Conservation (phyloP, 2,888 invertebrate species). For the Stenchaetothrips biformis region DNA sequence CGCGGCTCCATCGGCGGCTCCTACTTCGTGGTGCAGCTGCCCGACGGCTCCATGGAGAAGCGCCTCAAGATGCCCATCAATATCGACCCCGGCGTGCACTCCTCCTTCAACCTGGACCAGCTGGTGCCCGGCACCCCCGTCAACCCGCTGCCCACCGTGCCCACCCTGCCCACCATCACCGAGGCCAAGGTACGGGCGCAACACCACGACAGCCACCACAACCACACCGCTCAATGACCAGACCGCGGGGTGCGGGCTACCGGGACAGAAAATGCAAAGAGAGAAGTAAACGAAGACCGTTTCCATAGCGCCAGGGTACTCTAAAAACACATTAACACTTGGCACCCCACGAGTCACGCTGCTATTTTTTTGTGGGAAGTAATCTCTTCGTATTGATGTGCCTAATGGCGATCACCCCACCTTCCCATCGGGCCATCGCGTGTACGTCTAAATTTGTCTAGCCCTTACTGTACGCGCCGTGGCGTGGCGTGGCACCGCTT, state of each 20-base stretch:
- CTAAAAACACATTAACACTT: neutral
- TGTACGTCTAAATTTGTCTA: neutral
- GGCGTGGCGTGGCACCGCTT: neutral
- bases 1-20: conserved; percentile 83
- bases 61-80: conserved; percentile 85
- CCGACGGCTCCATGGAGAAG: conserved; percentile 86
- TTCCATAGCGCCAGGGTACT: neutral
- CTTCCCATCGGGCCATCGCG: neutral
- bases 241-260: conserved; percentile 46
- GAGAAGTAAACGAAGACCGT: neutral
- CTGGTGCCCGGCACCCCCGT: conserved; percentile 65
- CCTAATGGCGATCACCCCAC: neutral
- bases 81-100: conserved; percentile 90
- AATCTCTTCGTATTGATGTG: neutral
- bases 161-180: conserved; percentile 83
- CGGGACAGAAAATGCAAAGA: neutral
- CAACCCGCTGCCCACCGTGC: conserved; percentile 75
- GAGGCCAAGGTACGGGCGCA: conserved; percentile 67
- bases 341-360: neutral
- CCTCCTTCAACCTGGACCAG: conserved; percentile 82
- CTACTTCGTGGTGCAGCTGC: conserved; percentile 80
- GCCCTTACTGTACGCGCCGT: neutral
- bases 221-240: conserved; percentile 48
- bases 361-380: neutral
- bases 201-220: neutral